These are phyloP conservation scores for Amyelois transitella DNA, from an alignment of 1,140 invertebrate genomes.

Conservation along the genomic window DNA sequence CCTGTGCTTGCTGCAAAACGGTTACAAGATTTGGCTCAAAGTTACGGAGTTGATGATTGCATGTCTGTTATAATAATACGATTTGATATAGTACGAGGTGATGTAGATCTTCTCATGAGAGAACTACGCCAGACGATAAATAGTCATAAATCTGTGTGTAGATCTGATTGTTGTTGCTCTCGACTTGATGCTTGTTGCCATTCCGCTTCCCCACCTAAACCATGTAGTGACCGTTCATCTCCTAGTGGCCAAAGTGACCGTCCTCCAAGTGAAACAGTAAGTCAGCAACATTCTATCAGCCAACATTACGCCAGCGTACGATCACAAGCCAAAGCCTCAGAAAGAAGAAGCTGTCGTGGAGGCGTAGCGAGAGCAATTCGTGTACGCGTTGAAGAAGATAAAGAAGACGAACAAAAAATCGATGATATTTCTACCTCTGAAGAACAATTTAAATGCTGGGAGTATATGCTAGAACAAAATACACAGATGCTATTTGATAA, in stretches of 20 bases:
- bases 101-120: constrained; percentile 83
- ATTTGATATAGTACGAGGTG: constrained; percentile 78
- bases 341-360: constrained; percentile 74
- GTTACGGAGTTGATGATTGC: constrained; percentile 87
- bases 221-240: constrained; percentile 81
- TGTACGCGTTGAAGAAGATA: constrained; percentile 76
- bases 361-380: constrained; percentile 76
- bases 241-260: constrained; percentile 89
- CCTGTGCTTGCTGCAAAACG: constrained; percentile 86
- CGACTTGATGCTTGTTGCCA: constrained; percentile 77
- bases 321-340: constrained; percentile 57
- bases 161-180: constrained; percentile 78
- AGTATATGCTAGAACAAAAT: constrained; percentile 94
- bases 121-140: constrained; percentile 82
- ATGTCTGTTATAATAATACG: constrained; percentile 85
- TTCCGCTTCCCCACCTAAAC: constrained; percentile 68
- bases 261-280: constrained; percentile 50
- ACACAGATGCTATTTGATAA: constrained; percentile 91
- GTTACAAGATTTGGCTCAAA: constrained; percentile 86
- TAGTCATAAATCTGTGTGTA: constrained; percentile 72
- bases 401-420: constrained; percentile 77
- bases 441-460: constrained; percentile 94
- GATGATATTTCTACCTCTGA: constrained; percentile 76
- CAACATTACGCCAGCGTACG: constrained; percentile 58
- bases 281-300: constrained; percentile 61